These are phyloP conservation scores for Phenacoccus solenopsis DNA, from an alignment of 1,140 invertebrate species.

Conservation along the genomic window DNA sequence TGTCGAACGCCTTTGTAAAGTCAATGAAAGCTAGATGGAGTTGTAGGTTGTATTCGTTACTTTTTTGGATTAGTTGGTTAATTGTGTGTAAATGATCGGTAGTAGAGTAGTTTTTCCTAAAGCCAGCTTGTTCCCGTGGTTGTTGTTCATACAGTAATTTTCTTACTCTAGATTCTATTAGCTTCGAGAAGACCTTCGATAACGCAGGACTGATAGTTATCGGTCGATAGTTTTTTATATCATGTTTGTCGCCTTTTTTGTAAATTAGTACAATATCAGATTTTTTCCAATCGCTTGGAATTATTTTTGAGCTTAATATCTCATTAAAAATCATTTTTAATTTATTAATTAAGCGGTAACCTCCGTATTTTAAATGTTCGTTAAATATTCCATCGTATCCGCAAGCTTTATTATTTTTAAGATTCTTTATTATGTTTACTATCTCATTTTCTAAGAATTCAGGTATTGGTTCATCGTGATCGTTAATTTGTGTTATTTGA, in stretches of 20 bases:
- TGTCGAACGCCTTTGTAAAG: slow-evolving; percentile 19
- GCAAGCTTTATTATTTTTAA: slow-evolving; percentile 19
- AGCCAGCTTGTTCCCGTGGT: slow-evolving; percentile 16
- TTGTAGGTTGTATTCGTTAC: slow-evolving; percentile 4
- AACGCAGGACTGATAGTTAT: slow-evolving; percentile 29
- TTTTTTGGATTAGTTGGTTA: slow-evolving; percentile 12
- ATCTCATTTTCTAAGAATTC: background rate
- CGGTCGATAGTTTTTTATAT: slow-evolving; percentile 30
- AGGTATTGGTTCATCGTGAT: background rate
- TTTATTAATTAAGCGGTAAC: background rate
- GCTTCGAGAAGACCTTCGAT: slow-evolving; percentile 24
- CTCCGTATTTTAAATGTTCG: slow-evolving; percentile 18
- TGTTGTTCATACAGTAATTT: slow-evolving; percentile 4
- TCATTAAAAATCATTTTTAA: background rate
- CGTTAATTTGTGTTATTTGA: no score
- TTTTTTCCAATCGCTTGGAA: slow-evolving; percentile 26
- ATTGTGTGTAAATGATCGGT: slow-evolving; percentile 18
- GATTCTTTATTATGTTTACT: background rate
- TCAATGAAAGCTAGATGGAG: slow-evolving; percentile 18
- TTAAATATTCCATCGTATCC: slow-evolving; percentile 15
- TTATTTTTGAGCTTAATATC: slow-evolving; percentile 23
- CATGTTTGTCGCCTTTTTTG: slow-evolving; percentile 30
- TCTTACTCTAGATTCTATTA: slow-evolving; percentile 16
- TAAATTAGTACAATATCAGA: slow-evolving; percentile 30
- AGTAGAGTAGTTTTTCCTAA: slow-evolving; percentile 18